Conservation (phyloP, 1,140 invertebrate genomes). For the Rhyacophila brunnea region DNA sequence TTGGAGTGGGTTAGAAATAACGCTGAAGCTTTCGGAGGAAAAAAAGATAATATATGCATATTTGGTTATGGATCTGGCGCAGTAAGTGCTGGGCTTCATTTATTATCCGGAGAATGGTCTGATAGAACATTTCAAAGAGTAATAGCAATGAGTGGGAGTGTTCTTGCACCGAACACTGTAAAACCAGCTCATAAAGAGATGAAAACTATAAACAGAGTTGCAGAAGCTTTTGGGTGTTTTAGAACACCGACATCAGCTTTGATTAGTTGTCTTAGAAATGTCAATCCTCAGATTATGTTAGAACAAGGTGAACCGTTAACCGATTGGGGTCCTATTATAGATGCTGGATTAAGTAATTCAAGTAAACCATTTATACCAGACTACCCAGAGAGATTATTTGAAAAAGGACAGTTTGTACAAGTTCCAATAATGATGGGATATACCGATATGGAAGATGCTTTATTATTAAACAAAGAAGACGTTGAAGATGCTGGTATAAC, state of each 20-base stretch:
- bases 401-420: slow-evolving; percentile 57
- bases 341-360: slow-evolving; percentile 66
- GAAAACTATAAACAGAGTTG: slow-evolving; percentile 58
- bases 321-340: slow-evolving; percentile 75
- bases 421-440: slow-evolving; percentile 72
- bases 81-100: slow-evolving; percentile 70
- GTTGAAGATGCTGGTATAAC: slow-evolving; percentile 55
- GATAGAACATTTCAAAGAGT: slow-evolving; percentile 62
- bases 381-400: slow-evolving; percentile 61
- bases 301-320: slow-evolving; percentile 61
- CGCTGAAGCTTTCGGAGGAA: slow-evolving; percentile 83
- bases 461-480: slow-evolving; percentile 58
- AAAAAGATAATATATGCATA: slow-evolving; percentile 78
- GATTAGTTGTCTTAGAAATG: slow-evolving; percentile 66
- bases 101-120: slow-evolving; percentile 61
- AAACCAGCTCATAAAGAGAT: slow-evolving; percentile 54
- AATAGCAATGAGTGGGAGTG: slow-evolving; percentile 73
- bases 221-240: slow-evolving; percentile 65
- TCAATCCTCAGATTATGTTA: slow-evolving; percentile 58
- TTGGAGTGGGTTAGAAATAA: slow-evolving; percentile 84
- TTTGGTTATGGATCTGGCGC: slow-evolving; percentile 84
- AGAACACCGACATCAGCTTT: slow-evolving; percentile 61
- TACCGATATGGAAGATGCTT: slow-evolving; percentile 75
- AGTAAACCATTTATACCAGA: slow-evolving; percentile 65
- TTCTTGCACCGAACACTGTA: slow-evolving; percentile 59